These are phyloP conservation scores for Myotis findleyi DNA, from an alignment of 2,797 vertebrate genomes.

Conservation along the genomic window DNA sequence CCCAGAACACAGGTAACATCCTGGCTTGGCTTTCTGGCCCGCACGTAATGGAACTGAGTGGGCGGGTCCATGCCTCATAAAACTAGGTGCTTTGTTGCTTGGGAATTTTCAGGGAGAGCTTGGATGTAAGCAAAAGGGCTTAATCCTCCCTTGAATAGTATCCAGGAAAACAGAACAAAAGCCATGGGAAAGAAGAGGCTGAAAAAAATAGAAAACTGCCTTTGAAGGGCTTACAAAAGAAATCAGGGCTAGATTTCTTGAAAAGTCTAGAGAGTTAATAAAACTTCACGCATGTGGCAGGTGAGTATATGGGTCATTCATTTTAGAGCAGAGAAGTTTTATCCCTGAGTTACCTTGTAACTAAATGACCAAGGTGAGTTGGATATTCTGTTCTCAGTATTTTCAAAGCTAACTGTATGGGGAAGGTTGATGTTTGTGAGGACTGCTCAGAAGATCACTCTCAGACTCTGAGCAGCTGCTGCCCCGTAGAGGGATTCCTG, in stretches of 20 bases:
- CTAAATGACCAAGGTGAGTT: background rate
- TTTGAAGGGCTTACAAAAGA: background rate
- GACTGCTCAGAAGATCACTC: background rate
- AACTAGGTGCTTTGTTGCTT: background rate
- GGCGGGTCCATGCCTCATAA: background rate
- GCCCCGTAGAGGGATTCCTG: background rate
- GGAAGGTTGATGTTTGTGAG: background rate
- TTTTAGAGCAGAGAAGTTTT: constrained; percentile 48
- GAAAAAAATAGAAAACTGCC: background rate
- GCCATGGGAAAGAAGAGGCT: background rate
- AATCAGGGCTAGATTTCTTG: background rate
- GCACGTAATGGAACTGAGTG: background rate
- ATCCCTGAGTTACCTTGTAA: background rate
- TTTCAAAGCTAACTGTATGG: background rate
- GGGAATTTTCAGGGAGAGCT: background rate
- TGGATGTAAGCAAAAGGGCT: background rate
- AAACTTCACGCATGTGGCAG: background rate
- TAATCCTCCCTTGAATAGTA: background rate
- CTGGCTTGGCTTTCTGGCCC: background rate
- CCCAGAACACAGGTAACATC: constrained; percentile 95
- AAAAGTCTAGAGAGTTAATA: constrained; percentile 7
- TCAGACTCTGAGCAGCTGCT: background rate
- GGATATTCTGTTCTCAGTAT: background rate
- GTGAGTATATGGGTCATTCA: background rate
- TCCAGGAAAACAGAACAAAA: background rate